These are phyloP conservation scores for Neodiprion lecontei DNA, from an alignment of 1,140 invertebrate genomes.

Conservation along the genomic window DNA sequence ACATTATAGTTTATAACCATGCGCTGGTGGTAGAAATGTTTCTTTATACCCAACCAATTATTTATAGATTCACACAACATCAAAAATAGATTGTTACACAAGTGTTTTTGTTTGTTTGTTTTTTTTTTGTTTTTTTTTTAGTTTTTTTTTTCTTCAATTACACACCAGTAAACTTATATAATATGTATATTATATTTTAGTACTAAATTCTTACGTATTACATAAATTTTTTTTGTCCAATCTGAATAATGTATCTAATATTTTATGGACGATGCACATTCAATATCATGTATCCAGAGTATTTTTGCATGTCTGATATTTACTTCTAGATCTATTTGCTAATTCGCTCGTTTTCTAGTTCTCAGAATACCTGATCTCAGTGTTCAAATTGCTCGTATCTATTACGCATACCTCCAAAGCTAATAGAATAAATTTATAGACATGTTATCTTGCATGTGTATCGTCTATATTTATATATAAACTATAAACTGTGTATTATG, in stretches of 20 bases:
- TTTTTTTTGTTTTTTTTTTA: constrained; percentile 10
- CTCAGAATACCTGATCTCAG: not conserved
- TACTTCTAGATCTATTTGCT: not conserved
- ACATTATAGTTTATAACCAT: constrained; percentile 49
- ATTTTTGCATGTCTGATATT: constrained; percentile 6
- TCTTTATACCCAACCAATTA: constrained; percentile 51
- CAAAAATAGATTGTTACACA: constrained; percentile 60
- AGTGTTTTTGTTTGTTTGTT: constrained; percentile 45
- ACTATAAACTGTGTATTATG: constrained; percentile 1
- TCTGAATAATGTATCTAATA: not conserved
- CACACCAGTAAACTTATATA: constrained; percentile 45
- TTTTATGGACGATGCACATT: constrained; percentile 40
- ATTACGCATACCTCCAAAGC: not conserved
- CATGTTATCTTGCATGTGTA: constrained; percentile 25
- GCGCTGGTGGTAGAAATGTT: constrained; percentile 47
- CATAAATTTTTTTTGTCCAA: not conserved
- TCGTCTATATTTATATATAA: constrained; percentile 33
- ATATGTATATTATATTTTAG: constrained; percentile 28
- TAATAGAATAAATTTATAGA: constrained; percentile 6
- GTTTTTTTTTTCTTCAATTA: constrained; percentile 12
- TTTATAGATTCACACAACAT: constrained; percentile 55
- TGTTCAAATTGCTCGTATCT: not conserved
- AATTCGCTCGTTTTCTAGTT: not conserved
- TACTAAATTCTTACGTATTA: not conserved
- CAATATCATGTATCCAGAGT: constrained; percentile 37